Percentiles rank a stretch among this genome's conserved stretches.
These are phyloP conservation scores for Monopterus albus DNA, from an alignment of 2,113 vertebrate genomes.

Conservation along the genomic window DNA sequence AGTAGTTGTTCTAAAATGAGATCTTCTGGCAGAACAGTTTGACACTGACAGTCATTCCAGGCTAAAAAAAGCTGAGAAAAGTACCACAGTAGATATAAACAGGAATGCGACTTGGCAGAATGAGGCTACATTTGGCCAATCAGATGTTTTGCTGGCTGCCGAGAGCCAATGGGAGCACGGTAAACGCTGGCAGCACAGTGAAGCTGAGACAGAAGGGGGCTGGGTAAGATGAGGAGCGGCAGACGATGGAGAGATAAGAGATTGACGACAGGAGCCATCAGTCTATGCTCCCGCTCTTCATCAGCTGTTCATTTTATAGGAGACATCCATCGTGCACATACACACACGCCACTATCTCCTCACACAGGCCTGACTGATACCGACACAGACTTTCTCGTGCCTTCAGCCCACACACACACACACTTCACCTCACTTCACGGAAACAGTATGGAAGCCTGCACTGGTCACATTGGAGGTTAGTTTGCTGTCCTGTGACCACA, in stretches of 20 bases:
- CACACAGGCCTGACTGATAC: background rate
- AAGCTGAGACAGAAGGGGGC: conserved; percentile 10
- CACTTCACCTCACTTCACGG: too few species aligned
- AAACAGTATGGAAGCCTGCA: background rate
- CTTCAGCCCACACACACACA: conserved; percentile 6
- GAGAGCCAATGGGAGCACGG: conserved; percentile 37
- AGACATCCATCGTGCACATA: conserved; percentile 42
- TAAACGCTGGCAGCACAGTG: background rate
- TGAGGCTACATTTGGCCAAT: conserved; percentile 19
- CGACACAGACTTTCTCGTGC: background rate
- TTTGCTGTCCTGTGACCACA: background rate
- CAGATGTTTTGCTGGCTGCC: background rate
- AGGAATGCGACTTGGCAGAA: conserved; percentile 23
- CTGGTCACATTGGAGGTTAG: background rate
- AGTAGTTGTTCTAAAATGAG: too few species aligned
- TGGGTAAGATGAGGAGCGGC: conserved; percentile 58
- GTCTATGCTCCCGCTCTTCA: conserved; percentile 68
- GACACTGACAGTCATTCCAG: background rate
- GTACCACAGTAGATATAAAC: background rate
- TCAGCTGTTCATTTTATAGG: conserved; percentile 79
- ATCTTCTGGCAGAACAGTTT: too few species aligned
- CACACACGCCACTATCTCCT: conserved; percentile 1
- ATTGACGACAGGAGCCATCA: conserved; percentile 80
- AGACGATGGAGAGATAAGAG: conserved; percentile 74
- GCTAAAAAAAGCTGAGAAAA: background rate